phyloP scores from a whole-genome alignment of 1,140 invertebrate genomes.

The Aphaenogaster floridana region DNA sequence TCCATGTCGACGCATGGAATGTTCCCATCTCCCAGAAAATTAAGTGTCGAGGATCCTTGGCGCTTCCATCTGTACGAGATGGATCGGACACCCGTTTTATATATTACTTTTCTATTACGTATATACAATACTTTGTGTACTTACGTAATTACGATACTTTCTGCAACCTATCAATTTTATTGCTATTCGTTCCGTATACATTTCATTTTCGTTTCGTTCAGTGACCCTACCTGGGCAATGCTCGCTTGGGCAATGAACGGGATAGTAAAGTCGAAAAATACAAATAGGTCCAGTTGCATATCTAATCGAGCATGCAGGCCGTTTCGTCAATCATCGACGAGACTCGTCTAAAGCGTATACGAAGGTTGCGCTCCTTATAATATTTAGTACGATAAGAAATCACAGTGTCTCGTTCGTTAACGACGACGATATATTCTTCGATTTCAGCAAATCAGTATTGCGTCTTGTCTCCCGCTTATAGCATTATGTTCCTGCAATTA shows the following conservation, averaged over 20 bases:
- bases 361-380: slow-evolving; percentile 59
- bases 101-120: slow-evolving; percentile 15
- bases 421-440: slow-evolving; percentile 8
- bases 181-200: slow-evolving; percentile 19
- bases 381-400: slow-evolving; percentile 58
- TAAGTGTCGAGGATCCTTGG: background rate
- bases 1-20: slow-evolving; percentile 20
- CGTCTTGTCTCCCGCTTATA: background rate
- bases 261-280: slow-evolving; percentile 77
- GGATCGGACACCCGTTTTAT: background rate
- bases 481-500: slow-evolving; percentile 23
- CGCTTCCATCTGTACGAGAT: background rate
- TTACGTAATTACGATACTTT: background rate
- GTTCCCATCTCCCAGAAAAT: background rate
- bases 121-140: background rate
- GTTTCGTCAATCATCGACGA: slow-evolving; percentile 66
- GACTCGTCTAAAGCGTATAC: slow-evolving; percentile 75
- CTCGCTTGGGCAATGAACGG: slow-evolving; percentile 65
- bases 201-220: slow-evolving; percentile 10
- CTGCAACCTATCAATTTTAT: slow-evolving; percentile 29
- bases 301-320: slow-evolving; percentile 68
- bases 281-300: slow-evolving; percentile 73
- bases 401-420: slow-evolving; percentile 55
- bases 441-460: slow-evolving; percentile 18
- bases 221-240: slow-evolving; percentile 35